A percentile compares a stretch with the other conserved stretches of the same genome.
These are phyloP conservation scores for Blera fallax DNA, from an alignment of 2,888 invertebrate genomes.

Conservation along the genomic window DNA sequence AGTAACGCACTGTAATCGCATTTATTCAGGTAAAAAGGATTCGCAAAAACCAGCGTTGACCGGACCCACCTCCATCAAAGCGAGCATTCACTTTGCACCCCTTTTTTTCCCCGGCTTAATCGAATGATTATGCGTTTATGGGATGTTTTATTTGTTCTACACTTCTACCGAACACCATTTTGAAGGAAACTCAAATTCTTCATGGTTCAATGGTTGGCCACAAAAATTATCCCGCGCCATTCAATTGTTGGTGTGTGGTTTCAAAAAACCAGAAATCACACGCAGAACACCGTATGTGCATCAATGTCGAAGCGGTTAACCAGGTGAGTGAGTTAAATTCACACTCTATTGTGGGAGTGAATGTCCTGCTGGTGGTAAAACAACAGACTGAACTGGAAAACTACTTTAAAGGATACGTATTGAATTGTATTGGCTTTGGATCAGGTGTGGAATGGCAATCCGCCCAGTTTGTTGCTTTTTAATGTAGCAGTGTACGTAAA, in stretches of 20 bases:
- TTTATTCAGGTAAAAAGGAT: slow-evolving; percentile 39
- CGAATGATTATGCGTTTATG: slow-evolving; percentile 69
- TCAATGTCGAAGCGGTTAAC: slow-evolving; percentile 50
- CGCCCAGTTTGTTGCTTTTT: slow-evolving; percentile 38
- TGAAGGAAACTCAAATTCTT: slow-evolving; percentile 45
- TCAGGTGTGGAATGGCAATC: slow-evolving; percentile 23
- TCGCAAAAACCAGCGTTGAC: not conserved
- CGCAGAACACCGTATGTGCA: slow-evolving; percentile 20
- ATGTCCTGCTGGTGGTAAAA: slow-evolving; percentile 12
- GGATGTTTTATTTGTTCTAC: slow-evolving; percentile 67
- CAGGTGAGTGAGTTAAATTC: slow-evolving; percentile 8
- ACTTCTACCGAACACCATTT: slow-evolving; percentile 40
- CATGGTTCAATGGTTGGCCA: slow-evolving; percentile 60
- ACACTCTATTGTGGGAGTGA: not conserved
- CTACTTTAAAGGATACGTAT: slow-evolving; percentile 46
- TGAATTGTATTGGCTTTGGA: not conserved
- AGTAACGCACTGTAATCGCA: slow-evolving; percentile 56
- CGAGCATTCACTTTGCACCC: slow-evolving; percentile 19
- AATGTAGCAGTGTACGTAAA: not conserved
- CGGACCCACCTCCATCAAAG: slow-evolving; percentile 9
- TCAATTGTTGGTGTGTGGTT: slow-evolving; percentile 36
- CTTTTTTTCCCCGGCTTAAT: slow-evolving; percentile 44
- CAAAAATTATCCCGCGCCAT: slow-evolving; percentile 32
- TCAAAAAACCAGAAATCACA: slow-evolving; percentile 50
- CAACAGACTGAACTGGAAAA: slow-evolving; percentile 53